These are phyloP conservation scores for Sphyrna mokarran DNA, from an alignment of 2,113 vertebrate genomes.

Conservation along the genomic window DNA sequence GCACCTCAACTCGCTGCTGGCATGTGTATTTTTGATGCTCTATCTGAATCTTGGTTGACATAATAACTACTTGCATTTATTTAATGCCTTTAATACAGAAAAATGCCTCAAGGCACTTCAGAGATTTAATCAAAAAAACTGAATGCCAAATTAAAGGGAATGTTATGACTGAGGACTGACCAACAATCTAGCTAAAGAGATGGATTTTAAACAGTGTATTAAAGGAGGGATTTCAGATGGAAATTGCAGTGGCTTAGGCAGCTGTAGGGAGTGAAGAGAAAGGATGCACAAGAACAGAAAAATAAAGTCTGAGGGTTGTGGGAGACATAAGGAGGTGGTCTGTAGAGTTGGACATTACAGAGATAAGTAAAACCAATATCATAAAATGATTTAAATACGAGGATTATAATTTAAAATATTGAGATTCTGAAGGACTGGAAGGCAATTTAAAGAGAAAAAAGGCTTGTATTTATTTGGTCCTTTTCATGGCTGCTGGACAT, in stretches of 20 bases:
- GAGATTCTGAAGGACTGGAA: neutral
- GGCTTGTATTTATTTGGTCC: too few relatives aligned
- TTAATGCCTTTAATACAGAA: neutral
- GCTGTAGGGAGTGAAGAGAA: neutral
- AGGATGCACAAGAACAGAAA: neutral
- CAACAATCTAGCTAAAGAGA: neutral
- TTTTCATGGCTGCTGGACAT: too few relatives aligned
- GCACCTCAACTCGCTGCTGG: neutral
- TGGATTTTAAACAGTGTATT: neutral
- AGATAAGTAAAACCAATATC: neutral
- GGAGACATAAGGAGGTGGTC: neutral
- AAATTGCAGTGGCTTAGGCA: neutral
- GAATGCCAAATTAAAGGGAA: neutral
- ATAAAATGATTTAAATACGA: neutral
- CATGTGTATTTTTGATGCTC: neutral
- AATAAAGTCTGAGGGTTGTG: neutral
- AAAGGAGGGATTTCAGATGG: neutral
- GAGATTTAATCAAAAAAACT: neutral
- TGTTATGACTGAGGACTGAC: too few relatives aligned
- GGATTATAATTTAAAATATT: neutral
- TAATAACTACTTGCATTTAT: neutral
- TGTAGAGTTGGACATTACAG: neutral
- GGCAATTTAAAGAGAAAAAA: neutral
- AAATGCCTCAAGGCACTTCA: neutral
- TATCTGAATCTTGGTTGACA: neutral